A percentile compares a stretch with the other conserved stretches of the same genome.
Evolutionary conservation across 1,140 invertebrate genomes (phyloP).

Genomic region (Frieseomelitta varia): DNA sequence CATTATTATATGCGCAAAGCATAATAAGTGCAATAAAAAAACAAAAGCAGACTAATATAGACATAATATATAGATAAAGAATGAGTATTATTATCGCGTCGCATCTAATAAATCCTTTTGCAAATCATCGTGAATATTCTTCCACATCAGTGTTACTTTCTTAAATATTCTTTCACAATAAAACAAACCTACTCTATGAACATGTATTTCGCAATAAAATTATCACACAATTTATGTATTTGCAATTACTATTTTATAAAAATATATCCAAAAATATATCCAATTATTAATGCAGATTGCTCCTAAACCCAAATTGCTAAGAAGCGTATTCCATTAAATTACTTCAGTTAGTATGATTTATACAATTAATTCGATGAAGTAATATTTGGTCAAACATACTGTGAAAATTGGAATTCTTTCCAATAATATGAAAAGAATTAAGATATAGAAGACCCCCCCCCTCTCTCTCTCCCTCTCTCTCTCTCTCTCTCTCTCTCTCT

Average conservation of each 20-base stretch:
- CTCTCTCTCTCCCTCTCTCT: no score
- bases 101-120: neutral
- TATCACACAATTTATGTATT: neutral
- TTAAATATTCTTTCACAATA: neutral
- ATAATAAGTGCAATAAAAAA: constrained; percentile 8
- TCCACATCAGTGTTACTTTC: neutral
- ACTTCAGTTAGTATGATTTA: neutral
- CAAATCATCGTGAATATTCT: neutral
- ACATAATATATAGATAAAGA: neutral
- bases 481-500: no score
- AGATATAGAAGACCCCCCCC: neutral
- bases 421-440: neutral
- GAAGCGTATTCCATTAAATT: neutral
- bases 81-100: neutral
- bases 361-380: neutral
- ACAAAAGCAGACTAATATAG: neutral
- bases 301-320: neutral
- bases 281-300: constrained; percentile 1
- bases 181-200: neutral
- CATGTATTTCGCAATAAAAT: neutral
- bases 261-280: no score
- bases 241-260: neutral
- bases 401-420: neutral
- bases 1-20: constrained; percentile 3
- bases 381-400: neutral